Percentiles rank a stretch among this genome's conserved stretches.
phyloP scores from a whole-genome alignment of 2,113 vertebrate species.

The Melanerpes formicivorus region DNA sequence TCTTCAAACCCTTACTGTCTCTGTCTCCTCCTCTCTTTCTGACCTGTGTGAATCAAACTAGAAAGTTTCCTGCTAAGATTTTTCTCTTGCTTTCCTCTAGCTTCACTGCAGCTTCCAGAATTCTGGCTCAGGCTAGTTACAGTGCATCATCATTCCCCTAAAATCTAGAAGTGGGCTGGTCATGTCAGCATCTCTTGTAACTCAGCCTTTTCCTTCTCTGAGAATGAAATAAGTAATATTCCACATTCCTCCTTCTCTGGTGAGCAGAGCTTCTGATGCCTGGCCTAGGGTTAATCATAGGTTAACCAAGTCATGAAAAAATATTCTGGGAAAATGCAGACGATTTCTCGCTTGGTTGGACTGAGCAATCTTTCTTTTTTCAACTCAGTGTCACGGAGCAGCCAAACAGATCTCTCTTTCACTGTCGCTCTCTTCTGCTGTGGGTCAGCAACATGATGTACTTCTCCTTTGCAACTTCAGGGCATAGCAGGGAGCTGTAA shows the following conservation, averaged over 20 bases:
- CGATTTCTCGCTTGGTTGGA: constrained; percentile 47
- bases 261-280: constrained; percentile 3
- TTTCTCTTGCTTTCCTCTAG: background rate
- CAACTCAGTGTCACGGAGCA: background rate
- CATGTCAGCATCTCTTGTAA: background rate
- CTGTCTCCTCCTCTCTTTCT: background rate
- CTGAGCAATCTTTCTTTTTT: constrained; percentile 36
- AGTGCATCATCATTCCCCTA: background rate
- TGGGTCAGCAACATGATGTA: background rate
- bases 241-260: background rate
- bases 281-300: constrained; percentile 50
- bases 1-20: background rate
- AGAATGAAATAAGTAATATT: constrained; percentile 30
- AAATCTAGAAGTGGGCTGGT: background rate
- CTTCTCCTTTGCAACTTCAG: background rate
- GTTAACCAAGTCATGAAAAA: constrained; percentile 62
- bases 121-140: background rate
- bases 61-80: background rate
- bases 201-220: constrained; percentile 3
- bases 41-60: background rate
- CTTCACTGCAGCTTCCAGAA: background rate
- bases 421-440: background rate
- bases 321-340: constrained; percentile 52
- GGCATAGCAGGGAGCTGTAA: background rate
- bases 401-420: constrained; percentile 24